phyloP scores from a whole-genome alignment of 2,888 invertebrate genomes.

The Xestia c-nigrum region DNA sequence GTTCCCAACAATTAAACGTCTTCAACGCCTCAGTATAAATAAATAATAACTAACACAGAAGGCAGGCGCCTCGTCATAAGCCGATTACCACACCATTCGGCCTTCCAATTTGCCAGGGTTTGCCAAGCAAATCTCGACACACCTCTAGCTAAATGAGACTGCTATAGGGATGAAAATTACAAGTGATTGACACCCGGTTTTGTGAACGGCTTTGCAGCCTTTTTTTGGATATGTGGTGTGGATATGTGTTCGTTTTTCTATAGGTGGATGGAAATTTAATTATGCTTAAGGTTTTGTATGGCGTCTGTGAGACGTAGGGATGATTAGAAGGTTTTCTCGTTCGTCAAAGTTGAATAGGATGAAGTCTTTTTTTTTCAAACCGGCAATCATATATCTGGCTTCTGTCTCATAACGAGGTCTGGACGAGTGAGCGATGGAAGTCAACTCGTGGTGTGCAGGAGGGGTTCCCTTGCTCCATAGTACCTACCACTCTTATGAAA shows the following conservation, averaged over 20 bases:
- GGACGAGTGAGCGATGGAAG: too few relatives aligned
- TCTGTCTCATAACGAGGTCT: background rate
- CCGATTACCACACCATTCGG: conserved; percentile 77
- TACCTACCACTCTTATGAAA: too few relatives aligned
- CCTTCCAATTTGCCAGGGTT: conserved; percentile 83
- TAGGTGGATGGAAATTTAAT: conserved; percentile 22
- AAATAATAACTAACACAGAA: conserved; percentile 52
- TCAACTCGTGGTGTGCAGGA: too few relatives aligned
- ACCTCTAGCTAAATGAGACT: conserved; percentile 73
- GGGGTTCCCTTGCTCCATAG: too few relatives aligned
- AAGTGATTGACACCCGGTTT: conserved; percentile 65
- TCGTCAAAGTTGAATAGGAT: background rate
- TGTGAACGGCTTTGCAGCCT: conserved; percentile 46
- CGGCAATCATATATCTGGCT: too few relatives aligned
- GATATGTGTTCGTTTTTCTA: conserved; percentile 4
- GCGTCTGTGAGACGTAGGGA: background rate
- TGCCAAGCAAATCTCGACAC: conserved; percentile 82
- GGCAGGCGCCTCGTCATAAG: conserved; percentile 73
- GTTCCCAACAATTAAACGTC: conserved; percentile 40
- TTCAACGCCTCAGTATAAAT: conserved; percentile 41
- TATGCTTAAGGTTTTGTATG: conserved; percentile 27
- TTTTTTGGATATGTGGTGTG: conserved; percentile 37
- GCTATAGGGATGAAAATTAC: conserved; percentile 78
- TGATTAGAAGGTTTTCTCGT: background rate
- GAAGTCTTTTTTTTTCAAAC: too few relatives aligned